A percentile compares a stretch with the other conserved stretches of the same genome.
Conservation (phyloP, 2,797 vertebrate species). For the Myiothlypis chrysogaster region DNA sequence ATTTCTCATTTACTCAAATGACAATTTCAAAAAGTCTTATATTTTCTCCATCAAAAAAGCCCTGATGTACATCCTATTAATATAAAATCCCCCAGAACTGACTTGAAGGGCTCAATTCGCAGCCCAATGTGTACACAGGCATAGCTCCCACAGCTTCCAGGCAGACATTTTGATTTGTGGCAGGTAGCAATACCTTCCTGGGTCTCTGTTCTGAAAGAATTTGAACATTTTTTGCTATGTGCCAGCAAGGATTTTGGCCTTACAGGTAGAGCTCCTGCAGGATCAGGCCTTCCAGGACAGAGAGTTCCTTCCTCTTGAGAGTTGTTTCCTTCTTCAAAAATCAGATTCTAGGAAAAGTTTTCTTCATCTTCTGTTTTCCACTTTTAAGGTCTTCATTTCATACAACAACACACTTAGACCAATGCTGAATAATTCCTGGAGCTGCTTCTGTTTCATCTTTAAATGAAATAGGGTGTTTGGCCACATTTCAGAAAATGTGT, state of each 20-base stretch:
- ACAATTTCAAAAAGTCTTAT: slow-evolving; percentile 24
- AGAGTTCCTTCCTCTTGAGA: not conserved
- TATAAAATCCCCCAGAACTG: not conserved
- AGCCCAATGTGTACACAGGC: rapidly evolving
- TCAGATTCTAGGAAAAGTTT: not conserved
- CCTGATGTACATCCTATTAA: not conserved
- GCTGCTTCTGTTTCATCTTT: not conserved
- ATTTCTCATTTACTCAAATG: slow-evolving; percentile 41
- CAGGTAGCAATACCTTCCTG: not conserved
- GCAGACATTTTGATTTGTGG: not conserved
- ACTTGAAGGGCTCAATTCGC: not conserved
- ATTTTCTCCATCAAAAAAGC: slow-evolving; percentile 3
- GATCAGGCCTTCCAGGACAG: not conserved
- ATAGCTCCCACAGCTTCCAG: not conserved
- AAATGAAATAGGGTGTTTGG: not conserved
- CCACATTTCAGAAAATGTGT: not conserved
- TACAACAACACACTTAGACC: not conserved
- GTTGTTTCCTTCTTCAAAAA: slow-evolving; percentile 7
- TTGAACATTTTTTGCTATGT: not conserved
- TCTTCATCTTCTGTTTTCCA: not conserved
- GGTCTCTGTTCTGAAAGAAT: not conserved
- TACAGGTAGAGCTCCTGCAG: not conserved
- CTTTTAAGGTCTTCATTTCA: not conserved
- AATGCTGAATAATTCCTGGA: not conserved
- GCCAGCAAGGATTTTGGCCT: not conserved